Percentiles rank a stretch among this genome's conserved stretches.
These are phyloP conservation scores for Drosophila formosana DNA, from an alignment of 2,888 invertebrate genomes.

Conservation along the genomic window DNA sequence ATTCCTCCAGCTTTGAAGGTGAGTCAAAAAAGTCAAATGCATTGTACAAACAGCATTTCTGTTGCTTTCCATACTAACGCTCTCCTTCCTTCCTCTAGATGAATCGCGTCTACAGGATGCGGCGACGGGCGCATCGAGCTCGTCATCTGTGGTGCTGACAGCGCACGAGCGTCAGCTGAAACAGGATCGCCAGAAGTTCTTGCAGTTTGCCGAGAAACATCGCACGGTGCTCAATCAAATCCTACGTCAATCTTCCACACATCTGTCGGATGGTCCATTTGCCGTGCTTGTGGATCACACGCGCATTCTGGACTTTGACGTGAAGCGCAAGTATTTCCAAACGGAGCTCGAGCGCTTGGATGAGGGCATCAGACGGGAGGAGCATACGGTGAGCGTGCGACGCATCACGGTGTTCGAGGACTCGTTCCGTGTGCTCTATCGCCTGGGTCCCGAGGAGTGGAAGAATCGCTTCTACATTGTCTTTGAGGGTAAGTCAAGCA, in stretches of 20 bases:
- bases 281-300: constrained; percentile 95
- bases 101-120: constrained; percentile 62
- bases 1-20: constrained; percentile 56
- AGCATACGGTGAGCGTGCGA: constrained; percentile 94
- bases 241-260: constrained; percentile 91
- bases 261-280: constrained; percentile 94
- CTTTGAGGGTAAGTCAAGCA: constrained; percentile 90
- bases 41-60: no score
- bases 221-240: constrained; percentile 95
- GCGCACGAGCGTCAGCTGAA: constrained; percentile 69
- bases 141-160: constrained; percentile 33
- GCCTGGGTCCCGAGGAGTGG: constrained; percentile 94
- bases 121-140: constrained; percentile 17
- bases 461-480: constrained; percentile 96
- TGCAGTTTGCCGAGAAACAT: constrained; percentile 95
- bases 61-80: no score
- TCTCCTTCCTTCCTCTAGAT: constrained; percentile 28
- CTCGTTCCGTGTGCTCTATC: constrained; percentile 93
- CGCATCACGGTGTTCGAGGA: constrained; percentile 95
- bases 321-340: constrained; percentile 93
- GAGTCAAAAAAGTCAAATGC: not conserved
- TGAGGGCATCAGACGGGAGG: constrained; percentile 92
- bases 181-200: constrained; percentile 88
- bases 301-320: constrained; percentile 94
- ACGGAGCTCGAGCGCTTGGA: constrained; percentile 94